phyloP scores from a whole-genome alignment of 2,888 invertebrate species.

The Aporophyla lueneburgensis region DNA sequence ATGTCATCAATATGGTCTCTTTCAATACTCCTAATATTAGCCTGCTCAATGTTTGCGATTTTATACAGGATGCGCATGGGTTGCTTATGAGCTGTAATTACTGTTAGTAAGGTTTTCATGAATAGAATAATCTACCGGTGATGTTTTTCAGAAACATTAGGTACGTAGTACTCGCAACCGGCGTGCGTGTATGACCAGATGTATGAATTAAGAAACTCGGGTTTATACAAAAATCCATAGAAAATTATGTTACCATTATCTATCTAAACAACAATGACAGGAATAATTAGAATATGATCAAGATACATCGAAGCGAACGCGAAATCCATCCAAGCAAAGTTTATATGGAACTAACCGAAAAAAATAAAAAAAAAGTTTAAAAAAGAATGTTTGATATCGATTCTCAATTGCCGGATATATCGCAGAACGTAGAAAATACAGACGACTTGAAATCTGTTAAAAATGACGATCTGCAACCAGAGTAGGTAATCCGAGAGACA shows the following conservation, averaged over 20 bases:
- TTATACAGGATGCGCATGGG: background rate
- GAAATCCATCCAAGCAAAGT: no score
- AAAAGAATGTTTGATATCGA: no score
- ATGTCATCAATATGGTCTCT: conserved; percentile 24
- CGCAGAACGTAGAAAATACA: no score
- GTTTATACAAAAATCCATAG: no score
- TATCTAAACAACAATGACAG: no score
- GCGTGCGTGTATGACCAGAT: background rate
- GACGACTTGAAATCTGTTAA: no score
- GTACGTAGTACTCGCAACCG: background rate
- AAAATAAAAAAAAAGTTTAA: no score
- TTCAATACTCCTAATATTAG: background rate
- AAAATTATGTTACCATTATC: no score
- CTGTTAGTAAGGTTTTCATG: background rate
- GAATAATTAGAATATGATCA: no score
- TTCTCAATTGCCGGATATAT: no score
- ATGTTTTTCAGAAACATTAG: background rate
- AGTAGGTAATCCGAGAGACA: background rate
- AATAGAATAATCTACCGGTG: background rate
- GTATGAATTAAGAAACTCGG: background rate
- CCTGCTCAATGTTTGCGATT: background rate
- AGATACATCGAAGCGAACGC: no score
- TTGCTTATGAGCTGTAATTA: background rate
- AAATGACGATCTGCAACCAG: background rate
- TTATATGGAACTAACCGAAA: no score